Evolutionary conservation across 2,113 vertebrate genomes (phyloP).

Genomic region (Nibea coibor): DNA sequence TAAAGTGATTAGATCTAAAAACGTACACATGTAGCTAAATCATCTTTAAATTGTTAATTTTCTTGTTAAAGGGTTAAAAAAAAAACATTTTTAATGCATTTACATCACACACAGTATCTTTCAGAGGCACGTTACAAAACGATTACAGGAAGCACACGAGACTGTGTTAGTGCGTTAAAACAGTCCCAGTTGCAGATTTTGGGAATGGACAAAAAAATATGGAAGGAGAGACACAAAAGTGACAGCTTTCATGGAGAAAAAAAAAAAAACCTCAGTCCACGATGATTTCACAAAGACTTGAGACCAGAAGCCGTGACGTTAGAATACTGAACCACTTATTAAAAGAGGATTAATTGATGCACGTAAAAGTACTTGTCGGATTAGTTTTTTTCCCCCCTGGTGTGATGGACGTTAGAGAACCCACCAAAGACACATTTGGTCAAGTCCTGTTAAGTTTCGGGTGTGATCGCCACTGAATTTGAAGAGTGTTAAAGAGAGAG

Average conservation of each 20-base stretch:
- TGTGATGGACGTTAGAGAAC: constrained; percentile 13
- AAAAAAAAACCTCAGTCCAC: constrained; percentile 36
- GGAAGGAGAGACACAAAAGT: constrained; percentile 64
- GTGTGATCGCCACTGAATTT: constrained; percentile 6
- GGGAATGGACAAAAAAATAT: constrained; percentile 74
- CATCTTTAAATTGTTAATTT: constrained; percentile 13
- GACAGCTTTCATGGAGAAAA: constrained; percentile 63
- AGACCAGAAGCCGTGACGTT: constrained; percentile 21
- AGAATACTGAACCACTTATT: not conserved
- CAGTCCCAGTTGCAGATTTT: constrained; percentile 46
- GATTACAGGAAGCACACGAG: constrained; percentile 62
- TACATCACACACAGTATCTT: constrained; percentile 11
- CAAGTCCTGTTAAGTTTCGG: constrained; percentile 13
- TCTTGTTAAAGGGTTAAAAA: not conserved
- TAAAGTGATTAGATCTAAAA: constrained; percentile 1
- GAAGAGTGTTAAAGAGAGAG: constrained; percentile 37
- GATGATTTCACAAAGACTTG: constrained; percentile 55
- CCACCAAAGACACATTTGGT: not conserved
- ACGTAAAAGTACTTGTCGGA: not conserved
- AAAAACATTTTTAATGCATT: constrained; percentile 49
- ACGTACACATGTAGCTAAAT: constrained; percentile 1
- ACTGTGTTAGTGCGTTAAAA: constrained; percentile 60
- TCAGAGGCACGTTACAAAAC: constrained; percentile 40
- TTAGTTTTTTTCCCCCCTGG: constrained; percentile 13
- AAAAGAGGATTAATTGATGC: constrained; percentile 21